Base-by-base conservation (phyloP, 2,888 invertebrate species). In the Volucella zonaria region DNA sequence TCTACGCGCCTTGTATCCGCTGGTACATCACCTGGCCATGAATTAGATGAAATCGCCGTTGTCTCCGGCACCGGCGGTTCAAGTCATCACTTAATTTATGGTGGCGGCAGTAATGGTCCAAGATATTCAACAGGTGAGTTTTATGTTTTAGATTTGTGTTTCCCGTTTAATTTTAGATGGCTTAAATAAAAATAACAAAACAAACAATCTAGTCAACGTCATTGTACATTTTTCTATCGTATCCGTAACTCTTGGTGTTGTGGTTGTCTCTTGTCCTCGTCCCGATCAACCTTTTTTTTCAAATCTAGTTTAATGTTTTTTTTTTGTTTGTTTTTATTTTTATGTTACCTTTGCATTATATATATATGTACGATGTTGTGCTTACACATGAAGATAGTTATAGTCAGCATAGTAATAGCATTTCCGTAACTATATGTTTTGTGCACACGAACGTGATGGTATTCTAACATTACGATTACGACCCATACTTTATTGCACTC, bases 11-110 rank as follows among this genome's bases (percentile, higher is more conserved):
- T 93, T 88, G 93, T 93, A 87, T 92, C 93, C 85, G 91, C 91
- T 87, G 91, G 91, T 87, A 89, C 90, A 80, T 92, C 91, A 86
- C 91, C 91, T 62, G 92, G 92, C 76, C 94, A 94, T 92, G 95
- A 95, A 89, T 92, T 94, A 87, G 94, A 94, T 89, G 95, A 95
- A 92, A 95, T 95, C 89, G 94, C 95, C 82, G 93, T 95, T 87
- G 94, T 95, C 87, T 94, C 94, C 62, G 94, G 94, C 87, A 93
- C 93, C 88, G 94, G 94, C 81, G 90, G 92, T 86, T 90, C 92
- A 64, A 90, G 90, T 87, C 91, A 91, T 89, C 90, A 90, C 88
- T 89, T 91, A 87, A 88, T 90, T 86, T 91, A 90, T 89, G 90
- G 90, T 88, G 88, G 88, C 82, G 90, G 90, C 87, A 88, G 88